Evolutionary conservation across 2,113 vertebrate species (phyloP).

Genomic region (Vireo altiloquus): DNA sequence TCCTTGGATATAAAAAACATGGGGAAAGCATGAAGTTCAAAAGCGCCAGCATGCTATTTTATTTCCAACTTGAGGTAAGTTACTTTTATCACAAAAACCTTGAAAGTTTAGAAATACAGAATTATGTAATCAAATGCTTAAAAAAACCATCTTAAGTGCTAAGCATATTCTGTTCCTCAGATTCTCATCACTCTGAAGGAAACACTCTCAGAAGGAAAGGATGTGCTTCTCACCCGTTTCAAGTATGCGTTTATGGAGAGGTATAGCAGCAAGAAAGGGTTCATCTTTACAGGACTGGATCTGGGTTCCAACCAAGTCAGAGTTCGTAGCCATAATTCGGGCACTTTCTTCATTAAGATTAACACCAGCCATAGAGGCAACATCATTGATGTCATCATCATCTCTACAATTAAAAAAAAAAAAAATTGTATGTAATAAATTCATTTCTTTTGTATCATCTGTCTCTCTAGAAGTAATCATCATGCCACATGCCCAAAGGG

Average conservation of each 20-base stretch:
- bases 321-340: constrained; percentile 83
- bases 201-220: neutral
- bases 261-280: constrained; percentile 80
- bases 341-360: constrained; percentile 87
- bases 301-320: constrained; percentile 82
- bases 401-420: constrained; percentile 69
- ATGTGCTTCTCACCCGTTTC: constrained; percentile 76
- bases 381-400: constrained; percentile 88
- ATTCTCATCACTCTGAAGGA: neutral
- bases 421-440: neutral
- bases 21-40: neutral
- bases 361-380: constrained; percentile 86
- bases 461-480: neutral
- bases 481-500: neutral
- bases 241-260: constrained; percentile 83
- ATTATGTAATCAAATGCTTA: neutral
- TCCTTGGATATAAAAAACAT: constrained; percentile 11
- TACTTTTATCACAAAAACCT: constrained; percentile 18
- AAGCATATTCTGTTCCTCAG: neutral
- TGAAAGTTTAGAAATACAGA: neutral
- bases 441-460: neutral
- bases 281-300: constrained; percentile 87
- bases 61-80: neutral
- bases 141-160: neutral
- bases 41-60: neutral